phyloP scores from a whole-genome alignment of 2,888 invertebrate genomes.

The Choristoneura rosaceana region DNA sequence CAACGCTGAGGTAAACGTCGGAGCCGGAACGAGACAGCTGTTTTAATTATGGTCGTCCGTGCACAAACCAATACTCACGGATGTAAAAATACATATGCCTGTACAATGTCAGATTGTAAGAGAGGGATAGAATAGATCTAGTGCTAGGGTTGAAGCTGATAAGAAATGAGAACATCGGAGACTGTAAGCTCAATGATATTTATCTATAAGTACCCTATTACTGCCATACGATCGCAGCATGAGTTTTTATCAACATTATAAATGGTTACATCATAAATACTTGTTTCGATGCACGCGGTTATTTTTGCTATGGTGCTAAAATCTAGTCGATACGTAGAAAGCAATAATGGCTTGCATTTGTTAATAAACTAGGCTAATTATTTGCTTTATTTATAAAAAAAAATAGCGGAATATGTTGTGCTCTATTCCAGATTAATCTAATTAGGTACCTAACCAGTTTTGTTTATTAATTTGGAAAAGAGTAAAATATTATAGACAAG shows the following conservation, averaged over 20 bases:
- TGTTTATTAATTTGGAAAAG: not conserved
- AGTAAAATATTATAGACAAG: not conserved
- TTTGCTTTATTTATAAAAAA: slow-evolving; percentile 18
- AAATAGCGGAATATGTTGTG: slow-evolving; percentile 3
- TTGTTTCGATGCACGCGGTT: slow-evolving; percentile 30
- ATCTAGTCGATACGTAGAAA: slow-evolving; percentile 54
- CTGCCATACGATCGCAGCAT: slow-evolving; percentile 1
- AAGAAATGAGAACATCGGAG: slow-evolving; percentile 1
- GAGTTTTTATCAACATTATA: not conserved
- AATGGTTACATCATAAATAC: not conserved
- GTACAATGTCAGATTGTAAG: not conserved
- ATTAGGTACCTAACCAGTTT: not conserved
- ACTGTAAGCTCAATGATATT: slow-evolving; percentile 9
- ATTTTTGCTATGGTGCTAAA: slow-evolving; percentile 66
- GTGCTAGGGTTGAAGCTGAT: not conserved
- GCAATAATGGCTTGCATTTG: slow-evolving; percentile 37
- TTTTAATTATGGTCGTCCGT: no score
- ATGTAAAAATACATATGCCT: not conserved
- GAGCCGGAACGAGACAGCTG: no score
- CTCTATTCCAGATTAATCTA: not conserved
- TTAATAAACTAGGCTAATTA: slow-evolving; percentile 37
- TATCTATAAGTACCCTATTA: not conserved
- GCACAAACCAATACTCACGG: not conserved
- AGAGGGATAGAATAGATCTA: not conserved
- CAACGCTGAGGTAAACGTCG: no score